Evolutionary conservation across 2,797 vertebrate species (phyloP).

Genomic region (Cyclura pinguis): DNA sequence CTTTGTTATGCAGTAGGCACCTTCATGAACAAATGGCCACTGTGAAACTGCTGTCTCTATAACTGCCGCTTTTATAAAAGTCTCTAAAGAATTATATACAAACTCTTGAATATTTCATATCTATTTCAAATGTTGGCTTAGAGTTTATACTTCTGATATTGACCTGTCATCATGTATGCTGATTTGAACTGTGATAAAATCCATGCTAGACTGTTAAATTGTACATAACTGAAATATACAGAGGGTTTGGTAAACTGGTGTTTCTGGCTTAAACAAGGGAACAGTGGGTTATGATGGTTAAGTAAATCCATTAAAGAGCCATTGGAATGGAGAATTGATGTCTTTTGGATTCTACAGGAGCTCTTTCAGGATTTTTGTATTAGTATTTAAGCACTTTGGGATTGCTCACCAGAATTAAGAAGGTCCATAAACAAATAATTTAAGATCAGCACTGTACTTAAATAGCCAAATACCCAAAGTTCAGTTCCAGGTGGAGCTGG

Average conservation of each 20-base stretch:
- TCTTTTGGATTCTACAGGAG: constrained; percentile 70
- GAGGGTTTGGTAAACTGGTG: constrained; percentile 35
- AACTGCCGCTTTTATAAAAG: constrained; percentile 39
- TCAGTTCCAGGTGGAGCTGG: not conserved
- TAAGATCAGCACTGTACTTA: not conserved
- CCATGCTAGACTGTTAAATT: not conserved
- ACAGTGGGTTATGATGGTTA: not conserved
- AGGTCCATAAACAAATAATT: not conserved
- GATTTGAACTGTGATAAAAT: not conserved
- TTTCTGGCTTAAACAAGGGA: constrained; percentile 34
- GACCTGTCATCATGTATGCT: not conserved
- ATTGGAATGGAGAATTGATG: constrained; percentile 31
- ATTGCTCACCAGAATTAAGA: constrained; percentile 1
- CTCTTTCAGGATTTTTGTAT: constrained; percentile 59
- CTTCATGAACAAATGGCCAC: constrained; percentile 51
- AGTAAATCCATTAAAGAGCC: constrained; percentile 12
- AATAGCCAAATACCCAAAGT: not conserved
- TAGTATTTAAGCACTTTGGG: constrained; percentile 21
- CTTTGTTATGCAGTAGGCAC: constrained; percentile 34
- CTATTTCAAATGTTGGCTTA: not conserved
- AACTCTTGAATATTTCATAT: constrained; percentile 46
- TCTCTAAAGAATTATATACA: constrained; percentile 33
- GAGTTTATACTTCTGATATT: constrained; percentile 29
- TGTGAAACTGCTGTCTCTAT: constrained; percentile 43
- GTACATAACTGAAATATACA: constrained; percentile 35